These are phyloP conservation scores for Xyrauchen texanus DNA, from an alignment of 2,113 vertebrate genomes.

Conservation along the genomic window DNA sequence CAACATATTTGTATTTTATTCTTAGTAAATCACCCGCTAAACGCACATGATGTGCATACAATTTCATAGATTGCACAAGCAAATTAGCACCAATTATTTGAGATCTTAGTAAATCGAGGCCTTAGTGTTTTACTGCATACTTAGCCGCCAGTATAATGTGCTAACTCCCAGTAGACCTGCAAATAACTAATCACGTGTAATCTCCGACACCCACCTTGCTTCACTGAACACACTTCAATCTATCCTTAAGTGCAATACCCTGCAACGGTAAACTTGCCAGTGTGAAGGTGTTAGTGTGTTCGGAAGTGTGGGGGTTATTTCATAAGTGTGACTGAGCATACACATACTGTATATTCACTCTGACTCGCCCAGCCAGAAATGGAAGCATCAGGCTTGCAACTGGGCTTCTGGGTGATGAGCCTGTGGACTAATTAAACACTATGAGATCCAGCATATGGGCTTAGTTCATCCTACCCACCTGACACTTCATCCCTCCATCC, in stretches of 20 bases:
- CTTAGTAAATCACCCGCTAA: too few species aligned
- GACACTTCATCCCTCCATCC: conserved; percentile 34
- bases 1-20: too few species aligned
- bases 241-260: conserved; percentile 12
- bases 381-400: conserved; percentile 2
- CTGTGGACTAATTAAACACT: conserved; percentile 39
- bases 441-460: conserved; percentile 35
- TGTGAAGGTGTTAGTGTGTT: conserved; percentile 18
- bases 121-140: too few species aligned
- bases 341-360: not conserved
- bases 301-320: not conserved
- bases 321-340: not conserved
- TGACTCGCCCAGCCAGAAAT: not conserved
- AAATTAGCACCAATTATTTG: too few species aligned
- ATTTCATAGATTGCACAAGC: too few species aligned
- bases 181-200: conserved; percentile 3
- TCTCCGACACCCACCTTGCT: conserved; percentile 1
- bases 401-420: conserved; percentile 9
- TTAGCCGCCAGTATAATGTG: conserved; percentile 1
- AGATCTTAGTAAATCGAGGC: too few species aligned
- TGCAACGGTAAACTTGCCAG: not conserved
- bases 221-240: conserved; percentile 10
- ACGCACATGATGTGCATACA: too few species aligned
- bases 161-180: not conserved
- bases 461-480: conserved; percentile 29